Evolutionary conservation across 2,797 vertebrate species (phyloP), one percentile per base, ranked within the genome.

Genomic region (Lepilemur septentrionalis): DNA sequence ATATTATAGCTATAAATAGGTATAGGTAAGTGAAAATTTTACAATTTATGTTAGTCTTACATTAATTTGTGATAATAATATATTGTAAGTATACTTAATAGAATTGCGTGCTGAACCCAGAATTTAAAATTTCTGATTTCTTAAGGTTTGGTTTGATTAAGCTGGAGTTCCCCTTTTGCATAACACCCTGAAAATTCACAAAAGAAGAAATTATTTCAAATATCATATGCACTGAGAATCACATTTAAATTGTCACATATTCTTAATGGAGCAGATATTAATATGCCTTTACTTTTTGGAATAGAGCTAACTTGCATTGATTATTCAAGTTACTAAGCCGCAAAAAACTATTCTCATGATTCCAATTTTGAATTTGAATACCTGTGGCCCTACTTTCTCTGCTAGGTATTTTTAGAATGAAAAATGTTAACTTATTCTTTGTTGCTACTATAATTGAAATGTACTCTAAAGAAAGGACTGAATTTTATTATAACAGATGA

Each of bases 171-270:
- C 50, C 83, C 52, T 97, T 92, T 96, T 86, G 93, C 43, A 43
- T 93, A 95, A 92, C 25, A 72, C 84, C 46, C 32, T 91, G 61
- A 96, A 97, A 86, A 96, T 89, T 97, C 59, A 95, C 93, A 96
- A 92, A 97, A 96, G 88, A 96, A 95, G 89, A 97, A 96, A 91
- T 97, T 97, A 96, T 97, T 98, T 98, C 84, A 96, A 91, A 96
- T 97, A 72, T 95, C 55, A 97, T 94, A 75, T 78, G 86, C 97
- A 97, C 95, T 95, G 69, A 97, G 91, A 98, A 97, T 95, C 83
- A 79, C 91, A 89, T 76, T 92, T 94, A 96, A 85, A 88, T 96
- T 96, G 76, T 93, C 94, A 88, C 55, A 55, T 82, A 81, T 78
- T 93, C 96, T 97, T 97, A 97, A 61, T 90, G 50, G 78, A 96